Conservation (phyloP, 1,140 invertebrate species). For the Elysia chlorotica region DNA sequence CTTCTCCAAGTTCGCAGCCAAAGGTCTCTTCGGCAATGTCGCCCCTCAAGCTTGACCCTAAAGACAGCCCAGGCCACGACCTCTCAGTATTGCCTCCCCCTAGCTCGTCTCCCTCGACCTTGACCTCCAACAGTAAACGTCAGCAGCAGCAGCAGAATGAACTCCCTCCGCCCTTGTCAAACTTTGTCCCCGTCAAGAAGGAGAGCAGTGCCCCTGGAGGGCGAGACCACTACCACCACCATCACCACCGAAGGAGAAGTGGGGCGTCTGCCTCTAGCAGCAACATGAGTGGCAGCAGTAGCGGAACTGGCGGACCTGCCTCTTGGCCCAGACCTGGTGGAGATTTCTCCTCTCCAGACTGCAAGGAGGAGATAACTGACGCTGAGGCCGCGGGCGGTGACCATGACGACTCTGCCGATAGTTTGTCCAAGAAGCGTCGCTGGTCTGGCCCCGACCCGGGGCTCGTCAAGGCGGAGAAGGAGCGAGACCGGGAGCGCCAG, state of each 20-base stretch:
- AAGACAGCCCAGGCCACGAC: not conserved
- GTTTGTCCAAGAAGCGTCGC: slow-evolving; percentile 43
- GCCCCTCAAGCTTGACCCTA: not conserved
- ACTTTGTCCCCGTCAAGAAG: slow-evolving; percentile 22
- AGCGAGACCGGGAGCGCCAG: slow-evolving; percentile 19
- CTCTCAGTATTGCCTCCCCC: not conserved
- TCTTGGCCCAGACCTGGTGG: no score
- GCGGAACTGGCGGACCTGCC: no score
- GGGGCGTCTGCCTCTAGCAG: no score
- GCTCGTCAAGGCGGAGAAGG: slow-evolving; percentile 19
- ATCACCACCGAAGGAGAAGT: slow-evolving; percentile 2
- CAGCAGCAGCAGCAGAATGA: slow-evolving; percentile 4
- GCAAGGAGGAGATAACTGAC: slow-evolving; percentile 4
- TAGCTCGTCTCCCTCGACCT: not conserved
- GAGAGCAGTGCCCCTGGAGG: not conserved
- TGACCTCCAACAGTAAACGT: not conserved
- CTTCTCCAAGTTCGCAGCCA: not conserved
- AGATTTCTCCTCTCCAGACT: no score
- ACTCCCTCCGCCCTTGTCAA: slow-evolving; percentile 17
- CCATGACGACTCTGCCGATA: not conserved
- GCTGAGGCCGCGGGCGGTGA: not conserved
- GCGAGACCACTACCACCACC: not conserved
- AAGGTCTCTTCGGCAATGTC: not conserved
- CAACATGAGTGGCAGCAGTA: no score
- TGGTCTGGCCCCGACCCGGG: slow-evolving; percentile 52